Evolutionary conservation across 1,140 invertebrate genomes (phyloP), one percentile per base, ranked within the genome.

Genomic region (Pomacea maculata): DNA sequence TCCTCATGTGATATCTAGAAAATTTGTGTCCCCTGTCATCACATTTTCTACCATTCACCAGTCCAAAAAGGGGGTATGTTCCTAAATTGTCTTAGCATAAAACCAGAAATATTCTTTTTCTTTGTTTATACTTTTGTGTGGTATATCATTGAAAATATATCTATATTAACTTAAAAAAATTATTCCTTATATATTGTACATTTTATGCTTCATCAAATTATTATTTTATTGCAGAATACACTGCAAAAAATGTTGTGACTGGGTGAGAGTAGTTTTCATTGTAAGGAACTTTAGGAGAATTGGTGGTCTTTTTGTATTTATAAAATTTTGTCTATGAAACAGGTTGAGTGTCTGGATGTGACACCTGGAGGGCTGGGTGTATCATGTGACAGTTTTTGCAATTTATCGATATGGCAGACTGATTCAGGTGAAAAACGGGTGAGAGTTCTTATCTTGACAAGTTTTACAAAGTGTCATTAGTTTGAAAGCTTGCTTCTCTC

Each of bases 381-480:
- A 25, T 95, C 94, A 65, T 92, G 92, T 78, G 93, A 93, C 89
- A 92, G 92, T 83, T 92, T 92, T 64, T 93, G 94, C 79, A 93
- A 93, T 84, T 86, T 95, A 14, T 85, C 92, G 76, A 89, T 95
- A n/a, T 95, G 94, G 94, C 93, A 94, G 85, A 93, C 92, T 65
- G 91, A 92, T 83, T 93, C 90, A 88, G 93, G 94, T 89, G 91
- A 89, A 80, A 86, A 93, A 12, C 88, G 92, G 80, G 93, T 93
- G 89, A 87, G 89, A 88, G 6, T 45, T n/a, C 25, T 76, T 15
- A 15, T 75, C 25, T 17, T 57, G 15, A 14, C 11, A 61, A 61
- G 9, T 61, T 8, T 61, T 14, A 61, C 15, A 61, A 17, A 14
- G 15, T 17, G 15, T 11, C 15, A 61, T 4, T 61, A 17, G 4